Base-by-base conservation (phyloP, 2,797 vertebrate genomes). In the Sebastes nivosus region DNA sequence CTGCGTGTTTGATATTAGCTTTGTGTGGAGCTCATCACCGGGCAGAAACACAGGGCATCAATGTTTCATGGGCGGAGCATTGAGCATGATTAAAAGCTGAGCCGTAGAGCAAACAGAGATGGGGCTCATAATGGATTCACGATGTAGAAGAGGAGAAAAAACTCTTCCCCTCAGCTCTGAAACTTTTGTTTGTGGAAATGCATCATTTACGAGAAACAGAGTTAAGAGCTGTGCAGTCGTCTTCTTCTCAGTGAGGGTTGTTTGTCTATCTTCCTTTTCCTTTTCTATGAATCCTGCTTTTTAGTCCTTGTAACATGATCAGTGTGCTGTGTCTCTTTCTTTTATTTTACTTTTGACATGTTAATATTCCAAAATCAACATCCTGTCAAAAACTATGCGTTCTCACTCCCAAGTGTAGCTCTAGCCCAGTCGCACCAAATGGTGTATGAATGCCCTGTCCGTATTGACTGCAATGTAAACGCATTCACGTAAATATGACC, bases 11-110 rank as follows among this genome's bases (percentile, higher is more conserved):
- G 87, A 84, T 89, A 81, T 88, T 27, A 72, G 81, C 77, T 87
- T 67, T 67, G 80, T 22, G 27, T 22, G 11, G 18, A 2, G 14
- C 69, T 85, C 77, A 27, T 79, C 75, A 14, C 27, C 8, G 10
- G 52, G 70, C 69, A 66, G 72, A 66, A 81, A 80, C 80, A 69
- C 76, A 5, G 52, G 3, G 22, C 81, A 89, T 94, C 72, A 87
- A 86, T 89, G 80, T 93, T 92, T 93, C 25, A 93, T 85, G 69
- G 73, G 38, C 18, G 13, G 66, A 85, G 85, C 24, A 11, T 22
- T 8, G 84, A 72, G 67, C 67, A 20, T 65, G 89, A 89, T 90
- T 87, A 83, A 84, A 84, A 66, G 30, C 68, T 16, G 74, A 68
- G 75, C 75, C 1, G 24, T 22, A 3, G 75, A 84, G 83, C 77